Conservation (phyloP, 2,113 vertebrate genomes). For the Turnix velox region DNA sequence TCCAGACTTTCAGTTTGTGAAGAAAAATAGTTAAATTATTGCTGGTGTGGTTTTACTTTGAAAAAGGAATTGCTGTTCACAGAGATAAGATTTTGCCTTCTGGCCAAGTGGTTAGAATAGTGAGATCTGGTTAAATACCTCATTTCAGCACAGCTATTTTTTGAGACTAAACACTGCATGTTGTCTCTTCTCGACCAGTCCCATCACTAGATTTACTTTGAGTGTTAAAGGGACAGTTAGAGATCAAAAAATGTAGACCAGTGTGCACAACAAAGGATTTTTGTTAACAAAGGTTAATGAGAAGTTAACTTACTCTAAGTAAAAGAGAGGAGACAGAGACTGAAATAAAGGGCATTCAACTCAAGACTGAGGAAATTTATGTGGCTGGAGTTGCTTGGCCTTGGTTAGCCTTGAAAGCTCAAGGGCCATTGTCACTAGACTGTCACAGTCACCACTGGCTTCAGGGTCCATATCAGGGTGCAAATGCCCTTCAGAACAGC, state of each 20-base stretch:
- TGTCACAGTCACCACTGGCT: too few relatives aligned
- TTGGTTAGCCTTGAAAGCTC: background rate
- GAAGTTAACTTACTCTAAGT: background rate
- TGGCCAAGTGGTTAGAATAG: background rate
- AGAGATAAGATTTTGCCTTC: slow-evolving; percentile 32
- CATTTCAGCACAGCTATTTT: background rate
- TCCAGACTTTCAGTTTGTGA: background rate
- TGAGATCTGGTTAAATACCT: slow-evolving; percentile 1
- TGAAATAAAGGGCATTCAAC: background rate
- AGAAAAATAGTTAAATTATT: background rate
- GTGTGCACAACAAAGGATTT: background rate
- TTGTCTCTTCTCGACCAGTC: background rate
- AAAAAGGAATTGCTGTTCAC: background rate
- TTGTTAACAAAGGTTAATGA: background rate
- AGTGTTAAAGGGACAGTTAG: background rate
- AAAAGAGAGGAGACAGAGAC: background rate
- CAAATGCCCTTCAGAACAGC: background rate
- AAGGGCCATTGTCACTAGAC: background rate
- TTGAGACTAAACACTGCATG: background rate
- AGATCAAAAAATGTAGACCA: background rate
- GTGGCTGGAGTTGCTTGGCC: background rate
- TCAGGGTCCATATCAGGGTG: background rate
- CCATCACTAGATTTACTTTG: background rate
- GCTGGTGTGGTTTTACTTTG: background rate
- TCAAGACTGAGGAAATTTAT: background rate